Percentiles rank a stretch among this genome's conserved stretches.
These are phyloP conservation scores for Zelleria hepariella DNA, from an alignment of 2,888 invertebrate species.

Conservation along the genomic window DNA sequence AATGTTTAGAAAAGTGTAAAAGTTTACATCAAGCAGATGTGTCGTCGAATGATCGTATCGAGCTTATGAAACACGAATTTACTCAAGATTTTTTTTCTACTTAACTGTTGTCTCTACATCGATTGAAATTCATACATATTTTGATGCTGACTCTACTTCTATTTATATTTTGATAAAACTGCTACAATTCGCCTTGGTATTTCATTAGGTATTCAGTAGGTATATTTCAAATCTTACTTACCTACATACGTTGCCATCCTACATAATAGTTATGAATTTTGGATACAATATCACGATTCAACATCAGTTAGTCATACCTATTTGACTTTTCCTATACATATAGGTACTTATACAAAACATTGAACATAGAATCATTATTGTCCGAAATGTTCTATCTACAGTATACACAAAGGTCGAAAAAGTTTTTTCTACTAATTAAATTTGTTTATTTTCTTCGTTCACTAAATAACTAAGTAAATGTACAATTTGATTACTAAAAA, in stretches of 20 bases:
- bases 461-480: not conserved
- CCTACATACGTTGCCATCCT: not conserved
- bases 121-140: not conserved
- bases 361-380: not conserved
- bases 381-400: slow-evolving; percentile 1
- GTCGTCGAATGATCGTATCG: not conserved
- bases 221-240: not conserved
- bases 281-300: not conserved
- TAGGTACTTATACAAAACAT: not conserved
- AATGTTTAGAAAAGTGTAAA: slow-evolving; percentile 21
- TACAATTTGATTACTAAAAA: not conserved
- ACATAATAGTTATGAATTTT: not conserved
- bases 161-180: not conserved
- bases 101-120: too few species aligned
- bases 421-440: not conserved
- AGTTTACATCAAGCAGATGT: not conserved
- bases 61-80: too few species aligned
- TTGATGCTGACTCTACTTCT: not conserved
- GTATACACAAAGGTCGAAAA: not conserved
- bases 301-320: not conserved
- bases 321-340: not conserved
- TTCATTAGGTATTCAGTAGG: not conserved
- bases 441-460: not conserved
- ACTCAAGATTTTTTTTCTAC: too few species aligned
- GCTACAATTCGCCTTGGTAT: not conserved